These are phyloP conservation scores for Pseudois nayaur DNA, from an alignment of 2,113 vertebrate species.

Conservation along the genomic window DNA sequence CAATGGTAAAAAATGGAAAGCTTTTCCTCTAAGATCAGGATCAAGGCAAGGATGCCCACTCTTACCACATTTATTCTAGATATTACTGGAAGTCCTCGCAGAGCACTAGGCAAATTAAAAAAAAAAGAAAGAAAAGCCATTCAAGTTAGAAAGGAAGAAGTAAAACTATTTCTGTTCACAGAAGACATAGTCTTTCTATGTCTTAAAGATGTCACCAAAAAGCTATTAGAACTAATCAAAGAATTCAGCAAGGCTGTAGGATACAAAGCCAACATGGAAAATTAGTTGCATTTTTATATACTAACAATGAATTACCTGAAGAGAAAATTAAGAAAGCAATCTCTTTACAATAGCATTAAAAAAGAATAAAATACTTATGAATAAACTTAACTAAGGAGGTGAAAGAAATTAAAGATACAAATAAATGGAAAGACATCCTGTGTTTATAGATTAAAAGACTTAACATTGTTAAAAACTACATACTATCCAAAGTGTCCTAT, in stretches of 20 bases:
- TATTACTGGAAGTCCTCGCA: not conserved
- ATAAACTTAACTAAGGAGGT: not conserved
- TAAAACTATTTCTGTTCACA: not conserved
- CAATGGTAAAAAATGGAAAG: not conserved
- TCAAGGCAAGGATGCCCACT: not conserved
- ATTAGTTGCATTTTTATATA: not conserved
- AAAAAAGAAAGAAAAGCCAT: not conserved
- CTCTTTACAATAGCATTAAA: not conserved
- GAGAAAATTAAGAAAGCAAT: conserved; percentile 3
- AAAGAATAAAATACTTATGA: not conserved
- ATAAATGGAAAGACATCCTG: not conserved
- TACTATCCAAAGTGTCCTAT: not conserved
- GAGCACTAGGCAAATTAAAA: not conserved
- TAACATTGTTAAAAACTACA: not conserved
- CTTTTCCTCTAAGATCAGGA: not conserved
- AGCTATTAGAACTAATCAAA: not conserved
- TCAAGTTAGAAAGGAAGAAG: not conserved
- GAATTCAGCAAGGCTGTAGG: conserved; percentile 3
- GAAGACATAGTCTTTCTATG: not conserved
- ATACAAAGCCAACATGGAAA: not conserved
- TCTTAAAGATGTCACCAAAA: not conserved
- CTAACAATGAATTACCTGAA: not conserved
- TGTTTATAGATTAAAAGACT: not conserved
- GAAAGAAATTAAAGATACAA: conserved; percentile 5
- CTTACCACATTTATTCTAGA: not conserved